Percentiles rank a stretch among this genome's conserved stretches.
Evolutionary conservation across 2,113 vertebrate species (phyloP).

Genomic region (Spheniscus mendiculus): DNA sequence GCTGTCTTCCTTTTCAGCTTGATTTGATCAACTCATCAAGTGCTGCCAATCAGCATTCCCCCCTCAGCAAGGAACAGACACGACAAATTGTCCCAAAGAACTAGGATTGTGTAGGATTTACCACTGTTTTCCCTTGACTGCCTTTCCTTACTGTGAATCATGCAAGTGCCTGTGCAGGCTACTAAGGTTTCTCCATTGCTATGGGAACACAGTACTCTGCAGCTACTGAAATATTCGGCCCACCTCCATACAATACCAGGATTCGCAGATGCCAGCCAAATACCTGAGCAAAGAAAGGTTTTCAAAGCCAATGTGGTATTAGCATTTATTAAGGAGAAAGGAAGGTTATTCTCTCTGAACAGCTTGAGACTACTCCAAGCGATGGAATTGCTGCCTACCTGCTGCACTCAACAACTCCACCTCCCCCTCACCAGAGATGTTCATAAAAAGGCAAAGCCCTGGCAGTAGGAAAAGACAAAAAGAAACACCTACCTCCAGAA

Average conservation of each 20-base stretch:
- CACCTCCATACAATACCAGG: neutral
- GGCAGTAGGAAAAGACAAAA: neutral
- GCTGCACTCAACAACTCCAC: neutral
- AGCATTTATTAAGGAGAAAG: neutral
- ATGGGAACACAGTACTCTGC: slow-evolving; percentile 39
- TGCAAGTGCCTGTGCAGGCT: neutral
- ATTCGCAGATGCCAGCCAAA: neutral
- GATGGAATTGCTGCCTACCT: neutral
- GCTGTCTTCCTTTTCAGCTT: neutral
- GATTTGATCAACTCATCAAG: neutral
- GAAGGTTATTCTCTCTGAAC: neutral
- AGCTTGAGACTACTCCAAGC: neutral
- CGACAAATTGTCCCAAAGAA: neutral
- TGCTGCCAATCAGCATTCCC: neutral
- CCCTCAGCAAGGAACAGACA: neutral
- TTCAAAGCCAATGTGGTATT: neutral
- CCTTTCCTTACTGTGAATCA: neutral
- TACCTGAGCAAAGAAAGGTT: slow-evolving; percentile 4
- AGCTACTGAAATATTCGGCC: slow-evolving; percentile 27
- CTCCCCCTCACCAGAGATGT: neutral
- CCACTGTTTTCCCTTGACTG: neutral
- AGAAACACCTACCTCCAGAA: neutral
- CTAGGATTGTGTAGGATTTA: neutral
- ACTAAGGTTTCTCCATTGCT: slow-evolving; percentile 5
- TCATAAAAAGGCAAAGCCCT: neutral